Evolutionary conservation across 2,797 vertebrate species (phyloP).

Genomic region (Morus bassanus): DNA sequence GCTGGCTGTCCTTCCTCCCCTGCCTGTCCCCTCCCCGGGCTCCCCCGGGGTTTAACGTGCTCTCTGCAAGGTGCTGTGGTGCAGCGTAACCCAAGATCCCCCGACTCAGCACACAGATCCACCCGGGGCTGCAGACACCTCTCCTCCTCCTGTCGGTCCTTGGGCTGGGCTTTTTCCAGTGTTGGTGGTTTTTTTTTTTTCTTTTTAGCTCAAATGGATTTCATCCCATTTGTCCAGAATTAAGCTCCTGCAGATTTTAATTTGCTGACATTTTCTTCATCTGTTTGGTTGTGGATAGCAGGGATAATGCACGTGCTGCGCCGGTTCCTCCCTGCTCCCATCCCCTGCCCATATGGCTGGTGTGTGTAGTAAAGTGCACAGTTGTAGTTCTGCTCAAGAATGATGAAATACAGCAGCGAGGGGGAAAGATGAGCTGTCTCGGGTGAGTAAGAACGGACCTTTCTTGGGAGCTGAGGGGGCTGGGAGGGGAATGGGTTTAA

Average conservation of each 20-base stretch:
- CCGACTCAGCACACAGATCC: not conserved
- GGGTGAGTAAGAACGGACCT: slow-evolving; percentile 79
- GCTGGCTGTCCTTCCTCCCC: not conserved
- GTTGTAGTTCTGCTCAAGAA: slow-evolving; percentile 20
- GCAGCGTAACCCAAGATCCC: not conserved
- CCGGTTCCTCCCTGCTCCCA: slow-evolving; percentile 13
- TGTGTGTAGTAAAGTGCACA: not conserved
- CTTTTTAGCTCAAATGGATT: slow-evolving; percentile 57
- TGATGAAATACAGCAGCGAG: slow-evolving; percentile 48
- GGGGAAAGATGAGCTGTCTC: slow-evolving; percentile 83
- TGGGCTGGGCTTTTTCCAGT: not conserved
- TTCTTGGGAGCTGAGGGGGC: not conserved
- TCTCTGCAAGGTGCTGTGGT: not conserved
- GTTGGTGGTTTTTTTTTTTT: not conserved
- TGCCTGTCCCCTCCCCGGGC: not conserved
- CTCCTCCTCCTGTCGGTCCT: not conserved
- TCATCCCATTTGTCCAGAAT: slow-evolving; percentile 66
- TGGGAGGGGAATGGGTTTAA: slow-evolving; percentile 9
- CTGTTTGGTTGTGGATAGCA: slow-evolving; percentile 63
- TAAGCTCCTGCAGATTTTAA: slow-evolving; percentile 59
- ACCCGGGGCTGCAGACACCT: not conserved
- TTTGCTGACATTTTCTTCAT: slow-evolving; percentile 64
- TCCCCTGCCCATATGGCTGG: slow-evolving; percentile 32
- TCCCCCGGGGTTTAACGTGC: not conserved
- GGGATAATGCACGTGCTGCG: slow-evolving; percentile 28